Evolutionary conservation across 2,797 vertebrate species (phyloP).

Genomic region (Pipistrellus nathusii): DNA sequence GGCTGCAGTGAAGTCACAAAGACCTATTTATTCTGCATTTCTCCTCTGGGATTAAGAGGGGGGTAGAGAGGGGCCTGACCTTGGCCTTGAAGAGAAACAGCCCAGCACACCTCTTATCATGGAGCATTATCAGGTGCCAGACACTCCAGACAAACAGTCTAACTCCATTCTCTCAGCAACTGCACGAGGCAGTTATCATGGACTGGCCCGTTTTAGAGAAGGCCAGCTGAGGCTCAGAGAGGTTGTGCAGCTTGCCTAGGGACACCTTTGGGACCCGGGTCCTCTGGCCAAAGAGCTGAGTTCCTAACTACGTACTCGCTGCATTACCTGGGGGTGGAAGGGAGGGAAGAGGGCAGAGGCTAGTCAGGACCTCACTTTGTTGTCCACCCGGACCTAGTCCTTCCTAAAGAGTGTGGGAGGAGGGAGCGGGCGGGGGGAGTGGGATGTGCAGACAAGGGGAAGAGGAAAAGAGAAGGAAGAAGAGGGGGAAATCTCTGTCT

Average conservation of each 20-base stretch:
- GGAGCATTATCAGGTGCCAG: conserved; percentile 6
- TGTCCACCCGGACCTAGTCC: conserved; percentile 46
- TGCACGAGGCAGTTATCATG: background rate
- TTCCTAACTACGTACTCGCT: conserved; percentile 35
- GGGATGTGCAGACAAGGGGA: background rate
- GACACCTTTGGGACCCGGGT: conserved; percentile 40
- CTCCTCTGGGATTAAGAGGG: background rate
- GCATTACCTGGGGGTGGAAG: background rate
- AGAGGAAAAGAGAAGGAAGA: background rate
- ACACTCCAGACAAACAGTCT: background rate
- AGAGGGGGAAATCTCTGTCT: background rate
- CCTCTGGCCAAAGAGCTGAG: conserved; percentile 49
- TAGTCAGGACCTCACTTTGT: background rate
- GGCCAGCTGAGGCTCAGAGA: conserved; percentile 59
- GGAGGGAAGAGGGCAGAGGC: background rate
- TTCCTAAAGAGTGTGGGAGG: conserved; percentile 28
- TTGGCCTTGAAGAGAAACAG: conserved; percentile 68
- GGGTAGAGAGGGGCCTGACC: conserved; percentile 24
- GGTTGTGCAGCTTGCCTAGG: conserved; percentile 17
- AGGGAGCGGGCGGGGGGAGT: too few species aligned
- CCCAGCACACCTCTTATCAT: background rate
- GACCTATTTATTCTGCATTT: background rate
- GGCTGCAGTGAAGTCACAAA: background rate
- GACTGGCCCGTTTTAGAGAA: conserved; percentile 53
- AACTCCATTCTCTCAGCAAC: conserved; percentile 24